Evolutionary conservation across 2,888 invertebrate species (phyloP).

Genomic region (Chorisops tibialis): DNA sequence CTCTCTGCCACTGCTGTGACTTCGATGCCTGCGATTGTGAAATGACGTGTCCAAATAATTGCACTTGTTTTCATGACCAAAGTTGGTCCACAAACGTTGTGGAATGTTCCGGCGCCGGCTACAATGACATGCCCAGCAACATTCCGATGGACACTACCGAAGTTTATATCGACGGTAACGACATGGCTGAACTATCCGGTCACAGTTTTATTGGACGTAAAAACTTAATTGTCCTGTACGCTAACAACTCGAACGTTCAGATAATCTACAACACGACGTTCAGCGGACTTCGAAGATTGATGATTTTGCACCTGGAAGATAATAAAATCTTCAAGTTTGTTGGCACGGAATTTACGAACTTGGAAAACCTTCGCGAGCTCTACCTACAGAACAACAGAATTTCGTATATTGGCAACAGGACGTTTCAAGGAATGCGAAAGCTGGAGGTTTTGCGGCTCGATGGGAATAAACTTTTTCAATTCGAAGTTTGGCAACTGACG

Average conservation of each 20-base stretch:
- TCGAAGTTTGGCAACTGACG: constrained; percentile 82
- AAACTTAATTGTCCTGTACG: constrained; percentile 80
- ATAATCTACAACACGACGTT: constrained; percentile 86
- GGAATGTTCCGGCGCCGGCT: constrained; percentile 80
- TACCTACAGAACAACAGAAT: constrained; percentile 85
- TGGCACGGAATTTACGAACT: constrained; percentile 77
- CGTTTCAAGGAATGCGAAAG: constrained; percentile 75
- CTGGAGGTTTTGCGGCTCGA: constrained; percentile 82
- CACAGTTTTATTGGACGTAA: constrained; percentile 91
- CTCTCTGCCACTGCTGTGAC: constrained; percentile 92
- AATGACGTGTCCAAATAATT: constrained; percentile 92
- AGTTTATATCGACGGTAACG: constrained; percentile 89
- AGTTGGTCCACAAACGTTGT: constrained; percentile 91
- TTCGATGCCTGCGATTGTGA: constrained; percentile 97
- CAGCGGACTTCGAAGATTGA: constrained; percentile 76
- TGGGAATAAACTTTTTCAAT: constrained; percentile 76
- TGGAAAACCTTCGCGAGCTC: constrained; percentile 79
- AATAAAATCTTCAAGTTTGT: constrained; percentile 75
- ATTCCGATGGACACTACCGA: constrained; percentile 96
- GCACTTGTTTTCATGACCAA: constrained; percentile 92
- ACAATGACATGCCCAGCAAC: constrained; percentile 77
- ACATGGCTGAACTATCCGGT: constrained; percentile 79
- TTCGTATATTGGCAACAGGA: constrained; percentile 77
- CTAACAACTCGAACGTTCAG: constrained; percentile 84
- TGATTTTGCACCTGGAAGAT: constrained; percentile 80